Evolutionary conservation across 2,888 invertebrate species (phyloP).

Genomic region (Selenia dentaria): DNA sequence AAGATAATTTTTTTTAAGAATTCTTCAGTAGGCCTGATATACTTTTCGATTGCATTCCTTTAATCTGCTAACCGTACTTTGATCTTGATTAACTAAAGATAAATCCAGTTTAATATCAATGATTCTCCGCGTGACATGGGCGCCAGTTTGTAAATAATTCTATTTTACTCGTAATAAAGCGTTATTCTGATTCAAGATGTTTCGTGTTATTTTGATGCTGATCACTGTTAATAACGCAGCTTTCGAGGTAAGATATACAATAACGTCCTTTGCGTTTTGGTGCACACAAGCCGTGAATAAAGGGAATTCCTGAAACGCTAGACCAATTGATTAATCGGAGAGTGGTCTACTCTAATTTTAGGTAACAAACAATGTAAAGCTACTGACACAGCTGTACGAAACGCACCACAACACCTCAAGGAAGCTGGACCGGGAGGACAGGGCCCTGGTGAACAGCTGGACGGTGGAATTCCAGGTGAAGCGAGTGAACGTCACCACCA

Average conservation of each 20-base stretch:
- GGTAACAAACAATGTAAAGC: constrained; percentile 4
- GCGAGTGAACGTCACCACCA: constrained; percentile 53
- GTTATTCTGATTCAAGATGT: constrained; percentile 3
- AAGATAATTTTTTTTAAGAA: too few relatives aligned
- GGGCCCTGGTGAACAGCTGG: constrained; percentile 43
- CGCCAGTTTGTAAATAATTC: background rate
- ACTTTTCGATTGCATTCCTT: too few relatives aligned
- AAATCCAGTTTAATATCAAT: background rate
- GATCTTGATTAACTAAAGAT: constrained; percentile 9
- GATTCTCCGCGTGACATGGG: background rate
- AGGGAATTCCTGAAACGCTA: background rate
- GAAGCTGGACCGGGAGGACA: constrained; percentile 37
- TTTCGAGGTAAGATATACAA: background rate
- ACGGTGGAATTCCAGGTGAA: constrained; percentile 48
- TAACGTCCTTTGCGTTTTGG: too few relatives aligned
- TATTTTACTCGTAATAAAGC: background rate
- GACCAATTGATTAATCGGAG: too few relatives aligned
- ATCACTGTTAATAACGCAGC: background rate
- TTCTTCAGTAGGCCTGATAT: too few relatives aligned
- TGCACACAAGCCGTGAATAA: too few relatives aligned
- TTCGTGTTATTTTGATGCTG: constrained; percentile 1
- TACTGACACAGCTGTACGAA: constrained; percentile 14
- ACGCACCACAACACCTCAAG: constrained; percentile 20
- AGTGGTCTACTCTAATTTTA: too few relatives aligned
- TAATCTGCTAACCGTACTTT: background rate